Evolutionary conservation across 2,888 invertebrate species (phyloP), one percentile per base, ranked within the genome.

Genomic region (Crematogaster levior): DNA sequence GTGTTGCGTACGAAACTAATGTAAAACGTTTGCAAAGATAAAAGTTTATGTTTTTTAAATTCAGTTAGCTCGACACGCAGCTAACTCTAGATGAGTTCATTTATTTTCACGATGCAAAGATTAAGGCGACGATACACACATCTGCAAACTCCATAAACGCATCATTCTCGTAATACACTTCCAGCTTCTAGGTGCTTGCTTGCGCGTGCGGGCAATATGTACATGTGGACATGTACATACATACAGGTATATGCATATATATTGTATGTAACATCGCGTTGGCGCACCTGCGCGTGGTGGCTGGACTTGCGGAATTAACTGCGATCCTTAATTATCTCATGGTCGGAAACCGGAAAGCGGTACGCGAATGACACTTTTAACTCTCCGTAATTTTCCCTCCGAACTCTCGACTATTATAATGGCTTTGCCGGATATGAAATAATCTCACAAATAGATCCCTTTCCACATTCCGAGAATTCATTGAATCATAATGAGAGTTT

Each of bases 301-400:
- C 51, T 66, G 66, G 68, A 77, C 70, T 70, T 70, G 77, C 43
- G 56, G 56, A 56, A 70, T 79, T 79, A 70, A 79, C 77, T 77
- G 43, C 77, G 68, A 79, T 79, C 70, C 70, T 79, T 70, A 79
- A 79, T 79, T 79, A 79, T 79, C 77, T 79, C 70, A 56, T 56
- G 34, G 77, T 24, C 70, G 77, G 70, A 79, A 79, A 70, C 63
- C 77, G 77, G 77, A 77, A 77, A 77, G 77, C 77, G 77, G 70
- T 56, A 56, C 77, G 77, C 70, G 77, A 79, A 79, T 79, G 70
- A 79, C 77, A 79, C 77, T 79, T 77, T 77, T 79, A 79, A 79
- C 77, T 79, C 77, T 79, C 70, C 56, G 77, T 77, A 77, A 77
- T 77, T 77, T 68, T 9, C 27, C 34, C 30, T n/a, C 53, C 40